phyloP scores from a whole-genome alignment of 1,140 invertebrate species.

The Dendrolimus punctatus region DNA sequence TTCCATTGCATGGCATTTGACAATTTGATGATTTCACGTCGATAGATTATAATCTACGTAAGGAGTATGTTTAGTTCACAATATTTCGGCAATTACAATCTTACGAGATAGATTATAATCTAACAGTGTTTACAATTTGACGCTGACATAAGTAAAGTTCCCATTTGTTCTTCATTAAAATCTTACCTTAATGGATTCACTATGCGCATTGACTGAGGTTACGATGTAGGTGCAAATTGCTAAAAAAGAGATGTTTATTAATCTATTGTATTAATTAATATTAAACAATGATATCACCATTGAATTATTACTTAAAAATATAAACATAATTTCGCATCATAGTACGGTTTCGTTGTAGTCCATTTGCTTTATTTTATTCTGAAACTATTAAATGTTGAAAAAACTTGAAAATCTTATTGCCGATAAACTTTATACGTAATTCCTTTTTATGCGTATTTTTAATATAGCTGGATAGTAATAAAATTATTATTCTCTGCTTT shows the following conservation, averaged over 20 bases:
- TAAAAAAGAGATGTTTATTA: conserved; percentile 14
- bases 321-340: conserved; percentile 17
- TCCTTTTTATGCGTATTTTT: too few species aligned
- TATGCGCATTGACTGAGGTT: conserved; percentile 28
- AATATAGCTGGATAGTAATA: too few species aligned
- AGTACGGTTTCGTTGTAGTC: conserved; percentile 7
- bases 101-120: too few species aligned
- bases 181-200: conserved; percentile 51
- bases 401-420: too few species aligned
- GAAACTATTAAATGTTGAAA: background rate
- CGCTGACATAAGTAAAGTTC: background rate
- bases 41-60: too few species aligned
- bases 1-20: too few species aligned
- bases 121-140: too few species aligned
- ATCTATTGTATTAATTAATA: conserved; percentile 7
- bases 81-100: too few species aligned
- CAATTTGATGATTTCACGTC: too few species aligned
- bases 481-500: too few species aligned
- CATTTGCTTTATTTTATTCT: background rate
- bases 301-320: conserved; percentile 14
- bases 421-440: too few species aligned
- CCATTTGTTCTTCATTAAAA: background rate
- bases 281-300: background rate
- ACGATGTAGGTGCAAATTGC: conserved; percentile 25
- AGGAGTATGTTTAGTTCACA: too few species aligned